Evolutionary conservation across 2,113 vertebrate genomes (phyloP), one percentile per base, ranked within the genome.

Genomic region (Leptocoma aspasia): DNA sequence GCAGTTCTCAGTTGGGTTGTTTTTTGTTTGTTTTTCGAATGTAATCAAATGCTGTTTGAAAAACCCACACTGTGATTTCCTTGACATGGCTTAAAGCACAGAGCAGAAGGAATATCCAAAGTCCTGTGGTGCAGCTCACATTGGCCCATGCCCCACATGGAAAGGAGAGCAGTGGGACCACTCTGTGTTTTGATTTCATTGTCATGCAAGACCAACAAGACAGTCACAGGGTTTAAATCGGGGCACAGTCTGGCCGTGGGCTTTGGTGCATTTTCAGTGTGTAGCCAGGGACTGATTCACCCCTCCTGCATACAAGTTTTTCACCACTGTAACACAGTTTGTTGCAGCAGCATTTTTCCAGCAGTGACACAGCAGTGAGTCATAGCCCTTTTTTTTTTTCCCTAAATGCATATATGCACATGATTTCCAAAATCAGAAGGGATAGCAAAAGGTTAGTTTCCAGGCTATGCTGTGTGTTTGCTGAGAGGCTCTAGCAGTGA

Each of bases 401-500:
- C 69, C 77, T 80, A 89, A 93, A 92, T 95, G 81, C 89, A 91
- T 92, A 87, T 76, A 57, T 87, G 84, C 84, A 85, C 93, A 90
- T 92, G 93, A 90, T 92, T 95, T 92, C 91, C 93, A 94, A 91
- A 94, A 94, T 95, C 94, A 95, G 96, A 95, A 95, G 31, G 66
- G 66, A 83, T 30, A 33, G 73, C 78, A 79, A 92, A 91, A 92
- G 91, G 89, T 95, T 92, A 87, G 61, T 92, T 92, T 94, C 53
- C 73, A 95, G 94, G 69, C 91, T 82, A 65, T 68, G 77, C 72
- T 81, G 10, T 8, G 61, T 21, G 0, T 94, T 89, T 95, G 65
- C 82, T 72, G 53, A 57, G 77, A 94, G 66, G 70, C 93, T 79
- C 80, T 90, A 79, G 70, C 70, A 69, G 66, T 64, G 81, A 59